phyloP scores from a whole-genome alignment of 2,797 vertebrate species.

The Acridotheres tristis region DNA sequence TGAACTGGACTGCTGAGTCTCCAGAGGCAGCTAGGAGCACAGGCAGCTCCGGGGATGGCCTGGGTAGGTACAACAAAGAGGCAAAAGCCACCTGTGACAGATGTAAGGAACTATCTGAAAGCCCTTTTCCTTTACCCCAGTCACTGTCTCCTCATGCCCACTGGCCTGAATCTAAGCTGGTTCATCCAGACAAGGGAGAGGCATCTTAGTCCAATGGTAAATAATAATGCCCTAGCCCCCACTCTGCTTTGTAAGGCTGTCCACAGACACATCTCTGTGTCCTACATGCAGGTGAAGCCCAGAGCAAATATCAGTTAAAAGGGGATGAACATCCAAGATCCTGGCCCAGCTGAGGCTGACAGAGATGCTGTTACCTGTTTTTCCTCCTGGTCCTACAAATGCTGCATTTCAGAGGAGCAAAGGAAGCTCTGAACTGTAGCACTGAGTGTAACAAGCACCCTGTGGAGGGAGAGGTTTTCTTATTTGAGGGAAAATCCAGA shows the following conservation, averaged over 20 bases:
- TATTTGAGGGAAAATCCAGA: neutral
- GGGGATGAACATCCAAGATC: neutral
- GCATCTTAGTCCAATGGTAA: neutral
- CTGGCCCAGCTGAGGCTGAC: neutral
- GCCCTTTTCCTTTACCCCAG: neutral
- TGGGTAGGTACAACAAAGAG: neutral
- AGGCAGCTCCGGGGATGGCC: accelerated
- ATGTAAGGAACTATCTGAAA: neutral
- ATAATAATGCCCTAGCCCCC: neutral
- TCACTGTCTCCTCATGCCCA: neutral
- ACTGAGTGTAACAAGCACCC: neutral
- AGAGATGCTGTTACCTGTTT: neutral
- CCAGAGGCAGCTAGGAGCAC: neutral
- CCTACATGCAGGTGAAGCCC: neutral
- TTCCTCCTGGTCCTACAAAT: neutral
- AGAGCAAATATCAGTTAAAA: neutral
- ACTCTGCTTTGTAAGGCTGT: neutral
- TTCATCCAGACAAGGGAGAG: neutral
- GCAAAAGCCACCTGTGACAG: neutral
- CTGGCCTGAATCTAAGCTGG: neutral
- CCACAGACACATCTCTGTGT: accelerated
- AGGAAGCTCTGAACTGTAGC: neutral
- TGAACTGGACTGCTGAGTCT: accelerated
- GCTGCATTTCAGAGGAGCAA: neutral
- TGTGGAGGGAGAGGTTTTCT: neutral